Evolutionary conservation across 92 coral and sea anemone species (phyloP), one percentile per base, ranked within the genome.

Genomic region (Isaurus tuberculatus): DNA sequence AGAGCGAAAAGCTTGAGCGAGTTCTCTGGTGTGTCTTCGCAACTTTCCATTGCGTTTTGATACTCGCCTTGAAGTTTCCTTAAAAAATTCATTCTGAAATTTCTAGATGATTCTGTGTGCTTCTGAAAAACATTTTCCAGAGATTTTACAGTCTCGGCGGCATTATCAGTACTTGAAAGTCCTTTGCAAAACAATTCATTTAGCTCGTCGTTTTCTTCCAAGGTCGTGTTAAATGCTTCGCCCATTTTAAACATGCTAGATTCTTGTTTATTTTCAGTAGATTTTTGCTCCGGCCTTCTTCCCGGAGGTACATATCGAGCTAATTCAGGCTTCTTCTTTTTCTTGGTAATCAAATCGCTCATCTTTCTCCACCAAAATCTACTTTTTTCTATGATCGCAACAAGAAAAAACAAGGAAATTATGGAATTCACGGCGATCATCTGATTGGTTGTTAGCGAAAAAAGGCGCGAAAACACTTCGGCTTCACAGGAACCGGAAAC

Each of bases 291-390:
- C 0, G 20, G 10, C 60, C 82, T 77, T 42, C 82, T 77, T 9
- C 53, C 70, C 0, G 82, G 82, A 13, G 82, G 82, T 17, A 77
- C 70, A 34, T 77, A 77, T 0, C 82, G 82, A 58, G 70, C 55
- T 33, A 77, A 26, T 25, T 77, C 82, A n/a, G 82, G 70, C 46
- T 77, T 77, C 27, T 77, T 77, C 48, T 77, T 77, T 67, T 57
- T 77, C 70, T 36, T 60, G 6, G 19, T 22, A 37, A 36, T 36
- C 22, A 70, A 34, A n/a, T 15, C 34, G 17, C 4, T 0, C 69
- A 63, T 26, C 0, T 16, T 34, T 63, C 31, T 7, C 26, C 36
- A 27, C 8, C 17, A 15, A 25, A 28, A 55, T 1, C 20, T 5
- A 1, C 69, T 10, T 5, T 22, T 6, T 23, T 20, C 5, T 13